These are phyloP conservation scores for Chunga burmeisteri DNA, from an alignment of 2,113 vertebrate species.

Conservation along the genomic window DNA sequence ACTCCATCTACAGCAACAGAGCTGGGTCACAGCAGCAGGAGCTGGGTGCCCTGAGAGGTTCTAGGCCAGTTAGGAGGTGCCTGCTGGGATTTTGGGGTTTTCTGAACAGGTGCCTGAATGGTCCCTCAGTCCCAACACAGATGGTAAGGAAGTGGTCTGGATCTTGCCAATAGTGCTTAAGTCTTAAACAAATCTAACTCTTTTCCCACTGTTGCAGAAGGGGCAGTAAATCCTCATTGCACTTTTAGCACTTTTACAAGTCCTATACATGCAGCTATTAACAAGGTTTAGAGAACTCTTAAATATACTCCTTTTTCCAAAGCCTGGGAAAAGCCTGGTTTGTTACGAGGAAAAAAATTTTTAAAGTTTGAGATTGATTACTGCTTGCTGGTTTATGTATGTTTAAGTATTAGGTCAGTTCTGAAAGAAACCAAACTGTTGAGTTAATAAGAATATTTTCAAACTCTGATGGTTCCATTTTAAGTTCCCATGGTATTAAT, in stretches of 20 bases:
- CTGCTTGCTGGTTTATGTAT: not conserved
- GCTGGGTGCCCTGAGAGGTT: not conserved
- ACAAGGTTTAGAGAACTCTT: not conserved
- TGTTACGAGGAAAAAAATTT: not conserved
- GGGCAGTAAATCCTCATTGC: not conserved
- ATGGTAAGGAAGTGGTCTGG: not conserved
- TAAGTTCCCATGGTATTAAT: conserved; percentile 29
- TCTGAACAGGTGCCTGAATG: not conserved
- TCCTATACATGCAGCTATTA: not conserved
- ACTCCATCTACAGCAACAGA: not conserved
- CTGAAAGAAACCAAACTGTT: conserved; percentile 33
- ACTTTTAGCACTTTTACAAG: not conserved
- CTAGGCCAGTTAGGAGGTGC: not conserved
- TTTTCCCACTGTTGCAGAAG: not conserved
- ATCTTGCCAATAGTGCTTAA: not conserved
- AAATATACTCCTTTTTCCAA: not conserved
- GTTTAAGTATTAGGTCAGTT: conserved; percentile 23
- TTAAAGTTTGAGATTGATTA: conserved; percentile 27
- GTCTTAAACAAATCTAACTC: not conserved
- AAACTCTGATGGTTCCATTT: conserved; percentile 11
- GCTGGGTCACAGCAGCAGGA: not conserved
- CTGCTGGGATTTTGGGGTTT: not conserved
- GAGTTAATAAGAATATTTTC: conserved; percentile 46
- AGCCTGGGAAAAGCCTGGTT: not conserved
- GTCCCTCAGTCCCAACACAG: not conserved